Percentiles rank a stretch among this genome's conserved stretches.
These are phyloP conservation scores for Leptothorax acervorum DNA, from an alignment of 2,888 invertebrate species.

Conservation along the genomic window DNA sequence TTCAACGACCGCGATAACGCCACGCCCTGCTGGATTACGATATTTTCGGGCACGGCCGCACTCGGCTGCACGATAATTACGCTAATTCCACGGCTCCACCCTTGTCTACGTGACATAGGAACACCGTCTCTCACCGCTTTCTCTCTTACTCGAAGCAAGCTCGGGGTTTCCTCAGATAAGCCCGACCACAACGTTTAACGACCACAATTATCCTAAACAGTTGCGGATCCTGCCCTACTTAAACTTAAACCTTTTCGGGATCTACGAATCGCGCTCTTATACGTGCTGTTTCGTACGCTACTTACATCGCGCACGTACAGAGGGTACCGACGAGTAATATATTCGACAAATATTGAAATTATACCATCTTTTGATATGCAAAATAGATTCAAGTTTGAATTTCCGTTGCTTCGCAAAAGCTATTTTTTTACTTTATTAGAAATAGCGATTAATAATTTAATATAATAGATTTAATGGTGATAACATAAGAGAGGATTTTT, in stretches of 20 bases:
- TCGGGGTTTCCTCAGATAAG: conserved; percentile 70
- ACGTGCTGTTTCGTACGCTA: background rate
- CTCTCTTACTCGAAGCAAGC: conserved; percentile 55
- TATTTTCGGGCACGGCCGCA: conserved; percentile 57
- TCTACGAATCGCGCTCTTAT: conserved; percentile 41
- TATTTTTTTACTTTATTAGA: background rate
- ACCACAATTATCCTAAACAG: conserved; percentile 73
- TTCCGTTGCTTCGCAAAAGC: background rate
- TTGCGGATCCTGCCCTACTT: conserved; percentile 53
- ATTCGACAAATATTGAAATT: conserved; percentile 18
- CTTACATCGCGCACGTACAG: background rate
- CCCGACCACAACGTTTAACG: conserved; percentile 66
- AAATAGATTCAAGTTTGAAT: background rate
- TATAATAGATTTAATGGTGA: background rate
- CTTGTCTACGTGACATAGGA: conserved; percentile 58
- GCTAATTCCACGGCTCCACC: conserved; percentile 69
- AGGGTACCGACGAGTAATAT: background rate
- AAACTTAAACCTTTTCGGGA: conserved; percentile 57
- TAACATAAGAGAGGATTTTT: background rate
- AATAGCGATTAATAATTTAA: background rate
- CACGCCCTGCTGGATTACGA: conserved; percentile 40
- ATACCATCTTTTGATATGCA: background rate
- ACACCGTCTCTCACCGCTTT: conserved; percentile 40
- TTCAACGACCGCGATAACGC: conserved; percentile 59
- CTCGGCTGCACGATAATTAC: conserved; percentile 68